A percentile compares a stretch with the other conserved stretches of the same genome.
phyloP scores from a whole-genome alignment of 2,797 vertebrate species.

The Hafferia zeledoni region DNA sequence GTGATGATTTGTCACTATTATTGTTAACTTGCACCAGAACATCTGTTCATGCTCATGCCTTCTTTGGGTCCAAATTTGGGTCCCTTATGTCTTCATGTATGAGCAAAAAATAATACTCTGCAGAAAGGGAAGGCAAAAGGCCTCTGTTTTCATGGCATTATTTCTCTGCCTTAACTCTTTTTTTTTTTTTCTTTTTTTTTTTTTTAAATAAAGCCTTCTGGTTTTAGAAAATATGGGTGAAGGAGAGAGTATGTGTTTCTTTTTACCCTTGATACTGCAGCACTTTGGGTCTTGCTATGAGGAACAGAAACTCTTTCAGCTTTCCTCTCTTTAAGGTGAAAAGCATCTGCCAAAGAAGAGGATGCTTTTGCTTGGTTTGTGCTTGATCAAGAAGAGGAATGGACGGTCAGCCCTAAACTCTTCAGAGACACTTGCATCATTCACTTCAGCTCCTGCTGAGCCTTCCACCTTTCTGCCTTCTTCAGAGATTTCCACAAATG shows the following conservation, averaged over 20 bases:
- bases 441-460: background rate
- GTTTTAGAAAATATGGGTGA: background rate
- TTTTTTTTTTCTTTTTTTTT: background rate
- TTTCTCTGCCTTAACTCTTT: background rate
- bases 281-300: background rate
- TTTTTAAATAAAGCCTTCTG: background rate
- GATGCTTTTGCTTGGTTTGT: background rate
- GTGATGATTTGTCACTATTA: background rate
- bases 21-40: background rate
- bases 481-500: constrained; percentile 36
- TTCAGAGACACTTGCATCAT: background rate
- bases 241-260: background rate
- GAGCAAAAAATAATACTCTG: background rate
- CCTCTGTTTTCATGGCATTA: background rate
- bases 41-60: background rate
- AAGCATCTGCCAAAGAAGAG: constrained; percentile 43
- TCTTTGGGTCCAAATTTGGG: background rate
- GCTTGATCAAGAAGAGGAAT: constrained; percentile 11
- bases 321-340: constrained; percentile 34
- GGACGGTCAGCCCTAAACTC: constrained; percentile 35
- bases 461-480: background rate
- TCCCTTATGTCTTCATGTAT: background rate
- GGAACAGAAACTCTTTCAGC: background rate
- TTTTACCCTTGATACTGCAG: constrained; percentile 27
- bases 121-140: background rate